Evolutionary conservation across 1,140 invertebrate genomes (phyloP).

Genomic region (Hylaeus anthracinus): DNA sequence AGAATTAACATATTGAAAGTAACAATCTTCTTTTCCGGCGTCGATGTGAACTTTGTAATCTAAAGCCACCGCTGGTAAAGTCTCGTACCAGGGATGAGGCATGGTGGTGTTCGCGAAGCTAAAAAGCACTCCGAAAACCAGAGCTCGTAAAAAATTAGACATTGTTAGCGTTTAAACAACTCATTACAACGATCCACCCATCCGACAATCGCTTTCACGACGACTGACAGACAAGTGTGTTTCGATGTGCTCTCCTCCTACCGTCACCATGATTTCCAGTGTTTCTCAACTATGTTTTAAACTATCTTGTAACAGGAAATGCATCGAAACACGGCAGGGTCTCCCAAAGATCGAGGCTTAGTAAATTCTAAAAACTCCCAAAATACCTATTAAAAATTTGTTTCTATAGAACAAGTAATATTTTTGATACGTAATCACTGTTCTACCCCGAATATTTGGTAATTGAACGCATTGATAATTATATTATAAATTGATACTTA

Average conservation of each 20-base stretch:
- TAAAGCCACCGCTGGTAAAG: slow-evolving; percentile 93
- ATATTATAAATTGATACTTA: no score
- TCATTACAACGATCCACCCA: slow-evolving; percentile 38
- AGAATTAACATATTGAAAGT: slow-evolving; percentile 94
- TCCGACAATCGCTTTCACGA: slow-evolving; percentile 41
- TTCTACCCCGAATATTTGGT: no score
- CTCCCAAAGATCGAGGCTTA: no score
- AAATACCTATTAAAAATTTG: no score
- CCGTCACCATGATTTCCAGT: slow-evolving; percentile 5
- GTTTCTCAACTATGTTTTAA: slow-evolving; percentile 11
- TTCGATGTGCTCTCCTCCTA: background rate
- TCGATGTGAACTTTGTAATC: slow-evolving; percentile 97
- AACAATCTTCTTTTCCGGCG: slow-evolving; percentile 96
- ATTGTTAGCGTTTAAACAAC: slow-evolving; percentile 37
- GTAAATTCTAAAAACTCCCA: no score
- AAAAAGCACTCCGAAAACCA: slow-evolving; percentile 36
- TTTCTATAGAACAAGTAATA: no score
- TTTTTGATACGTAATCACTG: no score
- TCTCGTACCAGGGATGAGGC: slow-evolving; percentile 87
- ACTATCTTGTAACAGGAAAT: no score
- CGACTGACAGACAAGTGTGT: slow-evolving; percentile 13
- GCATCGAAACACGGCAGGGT: no score
- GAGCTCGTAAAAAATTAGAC: slow-evolving; percentile 39
- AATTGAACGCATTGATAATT: no score
- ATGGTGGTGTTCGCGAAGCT: slow-evolving; percentile 58